A percentile compares a stretch with the other conserved stretches of the same genome.
Conservation (phyloP, 2,888 invertebrate genomes). For the Cataglyphis altisquamis region DNA sequence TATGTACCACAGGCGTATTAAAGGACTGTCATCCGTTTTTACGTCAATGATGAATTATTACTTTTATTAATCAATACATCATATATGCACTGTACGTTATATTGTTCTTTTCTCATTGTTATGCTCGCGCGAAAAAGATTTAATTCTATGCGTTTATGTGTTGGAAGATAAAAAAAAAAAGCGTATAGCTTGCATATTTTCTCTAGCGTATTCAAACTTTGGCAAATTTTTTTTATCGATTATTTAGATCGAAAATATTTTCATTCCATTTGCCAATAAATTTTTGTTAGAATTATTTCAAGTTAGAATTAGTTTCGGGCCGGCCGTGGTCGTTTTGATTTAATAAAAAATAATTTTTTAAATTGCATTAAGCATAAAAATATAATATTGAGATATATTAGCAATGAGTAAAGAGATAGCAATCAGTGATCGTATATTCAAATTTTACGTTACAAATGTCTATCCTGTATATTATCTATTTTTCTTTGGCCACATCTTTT, state of each 20-base stretch:
- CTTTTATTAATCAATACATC: conserved; percentile 23
- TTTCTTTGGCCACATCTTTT: background rate
- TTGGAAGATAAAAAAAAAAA: background rate
- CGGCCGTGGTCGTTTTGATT: too few relatives aligned
- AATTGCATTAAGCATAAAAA: background rate
- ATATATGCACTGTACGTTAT: background rate
- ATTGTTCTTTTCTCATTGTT: background rate
- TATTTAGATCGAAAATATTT: background rate
- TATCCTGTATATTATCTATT: background rate
- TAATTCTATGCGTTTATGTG: background rate
- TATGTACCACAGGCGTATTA: conserved; percentile 9
- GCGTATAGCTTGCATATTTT: background rate
- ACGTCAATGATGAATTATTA: conserved; percentile 20
- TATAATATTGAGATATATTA: conserved; percentile 2
- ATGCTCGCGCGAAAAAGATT: background rate
- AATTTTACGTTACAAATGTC: background rate
- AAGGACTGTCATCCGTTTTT: conserved; percentile 14
- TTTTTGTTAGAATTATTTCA: background rate
- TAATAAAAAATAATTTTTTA: background rate
- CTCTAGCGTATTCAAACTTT: background rate
- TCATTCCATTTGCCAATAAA: conserved; percentile 5
- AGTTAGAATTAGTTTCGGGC: background rate
- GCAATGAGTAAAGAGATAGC: too few relatives aligned
- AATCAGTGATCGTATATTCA: background rate
- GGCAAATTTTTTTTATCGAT: background rate